phyloP scores from a whole-genome alignment of 2,113 vertebrate genomes.

The Siniperca chuatsi region DNA sequence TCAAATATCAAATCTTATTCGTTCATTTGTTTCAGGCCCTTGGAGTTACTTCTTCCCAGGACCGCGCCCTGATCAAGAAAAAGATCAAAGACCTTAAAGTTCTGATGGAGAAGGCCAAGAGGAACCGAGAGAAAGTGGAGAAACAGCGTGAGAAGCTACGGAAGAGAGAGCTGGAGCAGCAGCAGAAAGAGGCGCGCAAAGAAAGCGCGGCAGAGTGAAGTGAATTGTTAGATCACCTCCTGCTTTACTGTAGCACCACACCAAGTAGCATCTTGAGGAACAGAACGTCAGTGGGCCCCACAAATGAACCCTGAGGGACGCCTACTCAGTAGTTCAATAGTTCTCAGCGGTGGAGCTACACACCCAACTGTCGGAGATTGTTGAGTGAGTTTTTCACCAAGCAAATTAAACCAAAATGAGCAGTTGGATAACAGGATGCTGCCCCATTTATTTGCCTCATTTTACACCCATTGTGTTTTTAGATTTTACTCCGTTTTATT shows the following conservation, averaged over 20 bases:
- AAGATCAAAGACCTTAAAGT: slow-evolving; percentile 95
- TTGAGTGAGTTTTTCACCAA: slow-evolving; percentile 49
- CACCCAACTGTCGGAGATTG: slow-evolving; percentile 35
- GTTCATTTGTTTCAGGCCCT: slow-evolving; percentile 84
- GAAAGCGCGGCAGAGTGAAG: slow-evolving; percentile 68
- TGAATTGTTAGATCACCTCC: slow-evolving; percentile 21
- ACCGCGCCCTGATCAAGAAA: slow-evolving; percentile 93
- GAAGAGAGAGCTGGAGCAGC: slow-evolving; percentile 88
- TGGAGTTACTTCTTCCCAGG: slow-evolving; percentile 91
- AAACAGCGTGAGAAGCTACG: slow-evolving; percentile 91
- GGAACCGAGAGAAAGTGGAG: slow-evolving; percentile 92
- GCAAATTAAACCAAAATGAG: slow-evolving; percentile 72
- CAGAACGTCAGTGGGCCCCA: slow-evolving; percentile 57
- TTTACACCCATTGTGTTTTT: slow-evolving; percentile 47
- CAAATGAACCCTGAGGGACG: slow-evolving; percentile 51
- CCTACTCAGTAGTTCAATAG: slow-evolving; percentile 44
- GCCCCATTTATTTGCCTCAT: slow-evolving; percentile 50
- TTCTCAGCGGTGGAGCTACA: slow-evolving; percentile 57
- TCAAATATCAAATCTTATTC: neutral
- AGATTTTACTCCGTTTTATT: slow-evolving; percentile 58
- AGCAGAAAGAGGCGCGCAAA: slow-evolving; percentile 85
- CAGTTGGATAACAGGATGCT: slow-evolving; percentile 58
- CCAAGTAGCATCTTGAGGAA: slow-evolving; percentile 60
- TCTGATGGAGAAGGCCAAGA: slow-evolving; percentile 90
- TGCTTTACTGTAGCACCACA: slow-evolving; percentile 59